Conservation (phyloP, 2,113 vertebrate genomes). For the Podarcis cretensis region DNA sequence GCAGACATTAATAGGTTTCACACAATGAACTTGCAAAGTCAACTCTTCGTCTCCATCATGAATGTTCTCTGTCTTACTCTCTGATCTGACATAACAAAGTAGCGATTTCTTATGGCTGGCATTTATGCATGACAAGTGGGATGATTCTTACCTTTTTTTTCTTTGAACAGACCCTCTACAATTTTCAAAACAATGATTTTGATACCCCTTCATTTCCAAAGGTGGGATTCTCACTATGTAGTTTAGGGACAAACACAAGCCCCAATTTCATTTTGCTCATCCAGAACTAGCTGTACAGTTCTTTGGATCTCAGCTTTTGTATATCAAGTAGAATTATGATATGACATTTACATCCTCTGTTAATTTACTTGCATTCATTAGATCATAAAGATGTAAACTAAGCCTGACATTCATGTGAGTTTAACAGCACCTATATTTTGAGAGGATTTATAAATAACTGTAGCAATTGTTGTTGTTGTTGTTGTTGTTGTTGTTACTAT, state of each 20-base stretch:
- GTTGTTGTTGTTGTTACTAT: too few species aligned
- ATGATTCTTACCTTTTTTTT: background rate
- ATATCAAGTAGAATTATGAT: background rate
- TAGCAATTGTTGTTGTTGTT: too few species aligned
- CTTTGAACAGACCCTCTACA: background rate
- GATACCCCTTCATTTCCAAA: background rate
- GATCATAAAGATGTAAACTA: background rate
- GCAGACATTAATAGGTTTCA: too few species aligned
- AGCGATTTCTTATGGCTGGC: background rate
- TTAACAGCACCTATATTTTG: background rate
- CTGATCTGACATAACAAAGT: background rate
- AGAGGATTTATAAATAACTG: background rate
- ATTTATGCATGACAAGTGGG: too few species aligned
- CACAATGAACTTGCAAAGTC: background rate
- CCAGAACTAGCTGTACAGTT: background rate
- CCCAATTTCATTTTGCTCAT: background rate
- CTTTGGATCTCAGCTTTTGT: background rate
- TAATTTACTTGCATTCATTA: background rate
- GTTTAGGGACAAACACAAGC: background rate
- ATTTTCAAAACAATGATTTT: background rate
- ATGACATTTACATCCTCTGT: background rate
- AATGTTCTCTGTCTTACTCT: background rate
- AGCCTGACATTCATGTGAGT: background rate
- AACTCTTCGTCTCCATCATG: fast-evolving
- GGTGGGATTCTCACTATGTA: background rate